phyloP scores from a whole-genome alignment of 2,113 vertebrate species.

The Phrynocephalus versicolor region DNA sequence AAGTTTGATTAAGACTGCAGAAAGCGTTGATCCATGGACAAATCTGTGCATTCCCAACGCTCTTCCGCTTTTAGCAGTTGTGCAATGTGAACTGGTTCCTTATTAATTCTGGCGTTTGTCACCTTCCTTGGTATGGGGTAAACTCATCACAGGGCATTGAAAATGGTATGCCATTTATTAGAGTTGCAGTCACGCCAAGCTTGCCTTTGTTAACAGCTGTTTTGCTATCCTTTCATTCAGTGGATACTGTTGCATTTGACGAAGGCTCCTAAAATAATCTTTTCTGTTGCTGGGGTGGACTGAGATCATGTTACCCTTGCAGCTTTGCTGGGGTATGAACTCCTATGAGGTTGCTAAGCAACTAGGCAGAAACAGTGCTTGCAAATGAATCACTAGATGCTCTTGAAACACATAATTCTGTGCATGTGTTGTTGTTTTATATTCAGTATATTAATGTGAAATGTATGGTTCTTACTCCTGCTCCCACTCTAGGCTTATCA shows the following conservation, averaged over 20 bases:
- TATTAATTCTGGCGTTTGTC: not conserved
- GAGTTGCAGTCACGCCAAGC: not conserved
- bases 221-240: conserved; percentile 18
- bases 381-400: not conserved
- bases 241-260: conserved; percentile 30
- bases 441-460: not conserved
- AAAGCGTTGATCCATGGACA: conserved; percentile 4
- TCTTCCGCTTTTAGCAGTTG: not conserved
- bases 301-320: conserved; percentile 6
- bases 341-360: conserved; percentile 46
- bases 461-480: not conserved
- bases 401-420: not conserved
- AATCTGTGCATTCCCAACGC: not conserved
- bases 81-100: not conserved
- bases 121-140: conserved; percentile 9
- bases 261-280: conserved; percentile 53
- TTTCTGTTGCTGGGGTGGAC: not conserved
- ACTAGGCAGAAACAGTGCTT: conserved; percentile 36
- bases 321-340: conserved; percentile 41
- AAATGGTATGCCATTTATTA: conserved; percentile 17
- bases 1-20: not conserved
- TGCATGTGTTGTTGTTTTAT: not conserved
- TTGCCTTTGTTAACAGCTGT: conserved; percentile 42
- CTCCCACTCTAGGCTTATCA: not conserved
- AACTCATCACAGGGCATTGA: not conserved